Conservation (phyloP, 1,140 invertebrate genomes). For the Myzus persicae region DNA sequence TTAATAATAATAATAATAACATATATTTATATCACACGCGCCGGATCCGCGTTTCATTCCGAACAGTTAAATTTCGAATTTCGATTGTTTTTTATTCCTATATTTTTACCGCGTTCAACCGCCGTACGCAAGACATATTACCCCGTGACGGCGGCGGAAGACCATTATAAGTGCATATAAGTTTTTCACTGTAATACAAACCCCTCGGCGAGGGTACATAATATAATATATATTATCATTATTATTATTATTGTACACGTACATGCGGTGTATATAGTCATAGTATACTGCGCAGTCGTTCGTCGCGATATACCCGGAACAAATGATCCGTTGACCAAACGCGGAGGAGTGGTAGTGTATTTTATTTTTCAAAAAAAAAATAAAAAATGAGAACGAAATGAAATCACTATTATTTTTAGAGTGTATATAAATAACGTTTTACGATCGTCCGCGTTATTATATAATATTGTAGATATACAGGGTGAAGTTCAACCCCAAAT, state of each 20-base stretch:
- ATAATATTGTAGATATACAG: background rate
- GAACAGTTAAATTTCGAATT: slow-evolving; percentile 49
- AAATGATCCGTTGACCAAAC: slow-evolving; percentile 56
- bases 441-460: slow-evolving; percentile 16
- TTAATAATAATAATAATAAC: background rate
- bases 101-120: background rate
- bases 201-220: background rate
- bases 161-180: slow-evolving; percentile 26
- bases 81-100: background rate
- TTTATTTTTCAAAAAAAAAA: background rate
- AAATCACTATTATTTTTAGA: slow-evolving; percentile 54
- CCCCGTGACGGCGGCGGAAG: slow-evolving; percentile 21
- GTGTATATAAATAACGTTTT: slow-evolving; percentile 55
- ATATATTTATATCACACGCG: background rate
- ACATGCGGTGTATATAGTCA: background rate
- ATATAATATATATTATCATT: background rate
- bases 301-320: background rate
- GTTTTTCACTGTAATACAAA: background rate
- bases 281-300: background rate
- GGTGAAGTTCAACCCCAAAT: slow-evolving; percentile 45
- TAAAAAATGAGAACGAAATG: background rate
- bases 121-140: background rate
- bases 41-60: slow-evolving; percentile 45
- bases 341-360: background rate
- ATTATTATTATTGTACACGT: background rate